Evolutionary conservation across 2,888 invertebrate species (phyloP).

Genomic region (Lymantria dispar): DNA sequence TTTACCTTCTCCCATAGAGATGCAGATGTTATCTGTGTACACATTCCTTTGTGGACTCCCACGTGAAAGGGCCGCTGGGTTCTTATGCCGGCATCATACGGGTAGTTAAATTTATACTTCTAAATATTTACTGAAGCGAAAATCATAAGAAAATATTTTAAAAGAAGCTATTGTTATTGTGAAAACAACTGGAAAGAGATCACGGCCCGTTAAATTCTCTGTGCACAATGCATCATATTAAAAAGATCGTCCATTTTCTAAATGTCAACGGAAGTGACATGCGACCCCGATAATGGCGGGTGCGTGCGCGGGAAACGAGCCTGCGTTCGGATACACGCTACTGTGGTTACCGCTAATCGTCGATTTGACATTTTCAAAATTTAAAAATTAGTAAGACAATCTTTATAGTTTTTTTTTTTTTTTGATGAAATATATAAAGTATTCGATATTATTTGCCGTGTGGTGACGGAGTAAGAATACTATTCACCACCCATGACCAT

Average conservation of each 20-base stretch:
- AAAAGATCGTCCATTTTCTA: conserved; percentile 24
- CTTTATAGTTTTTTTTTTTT: too few relatives aligned
- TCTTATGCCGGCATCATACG: too few relatives aligned
- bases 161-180: neutral
- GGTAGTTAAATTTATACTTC: neutral
- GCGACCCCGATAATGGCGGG: conserved; percentile 36
- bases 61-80: too few relatives aligned
- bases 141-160: neutral
- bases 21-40: too few relatives aligned
- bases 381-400: neutral
- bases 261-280: conserved; percentile 54
- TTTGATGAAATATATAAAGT: too few relatives aligned
- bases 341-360: conserved; percentile 37
- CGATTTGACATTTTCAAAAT: conserved; percentile 39
- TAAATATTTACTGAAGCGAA: neutral
- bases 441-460: too few relatives aligned
- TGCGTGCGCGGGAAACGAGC: conserved; percentile 46
- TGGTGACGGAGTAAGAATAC: too few relatives aligned
- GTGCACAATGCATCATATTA: conserved; percentile 8
- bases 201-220: conserved; percentile 19
- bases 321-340: conserved; percentile 33
- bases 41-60: too few relatives aligned
- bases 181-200: conserved; percentile 13
- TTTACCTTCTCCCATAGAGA: too few relatives aligned
- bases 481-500: too few relatives aligned